A percentile compares a stretch with the other conserved stretches of the same genome.
Conservation (phyloP, 2,113 vertebrate genomes). For the Oceanodroma tethys region DNA sequence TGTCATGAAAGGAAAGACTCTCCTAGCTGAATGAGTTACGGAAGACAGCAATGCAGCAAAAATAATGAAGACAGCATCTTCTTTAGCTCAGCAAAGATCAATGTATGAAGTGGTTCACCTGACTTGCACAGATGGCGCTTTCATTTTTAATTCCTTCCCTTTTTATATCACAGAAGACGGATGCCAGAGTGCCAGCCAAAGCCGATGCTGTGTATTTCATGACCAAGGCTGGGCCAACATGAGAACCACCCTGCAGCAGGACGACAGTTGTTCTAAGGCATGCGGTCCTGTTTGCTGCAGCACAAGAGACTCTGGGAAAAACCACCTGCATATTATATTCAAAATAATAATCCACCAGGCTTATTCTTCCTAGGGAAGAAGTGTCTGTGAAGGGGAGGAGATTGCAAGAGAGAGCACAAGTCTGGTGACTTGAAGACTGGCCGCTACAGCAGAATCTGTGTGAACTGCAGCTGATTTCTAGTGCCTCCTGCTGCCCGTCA, state of each 20-base stretch:
- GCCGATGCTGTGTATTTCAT: background rate
- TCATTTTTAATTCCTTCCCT: background rate
- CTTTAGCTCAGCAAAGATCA: background rate
- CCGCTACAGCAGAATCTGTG: background rate
- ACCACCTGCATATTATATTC: background rate
- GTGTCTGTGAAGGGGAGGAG: background rate
- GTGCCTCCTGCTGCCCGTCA: background rate
- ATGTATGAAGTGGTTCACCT: fast-evolving
- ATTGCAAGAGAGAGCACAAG: background rate
- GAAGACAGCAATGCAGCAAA: background rate
- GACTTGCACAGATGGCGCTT: background rate
- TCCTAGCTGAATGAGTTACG: background rate
- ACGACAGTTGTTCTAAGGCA: background rate
- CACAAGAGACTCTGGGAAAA: background rate
- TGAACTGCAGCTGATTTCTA: background rate
- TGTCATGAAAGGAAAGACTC: background rate
- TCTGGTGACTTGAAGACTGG: background rate
- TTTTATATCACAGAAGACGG: background rate
- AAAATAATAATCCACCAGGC: background rate
- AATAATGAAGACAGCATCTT: background rate
- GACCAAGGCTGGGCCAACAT: background rate
- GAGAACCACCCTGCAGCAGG: background rate
- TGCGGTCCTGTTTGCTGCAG: background rate
- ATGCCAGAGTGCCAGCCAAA: background rate
- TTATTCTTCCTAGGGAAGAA: background rate